A percentile compares a stretch with the other conserved stretches of the same genome.
Evolutionary conservation across 2,113 vertebrate species (phyloP).

Genomic region (Callionymus lyra): DNA sequence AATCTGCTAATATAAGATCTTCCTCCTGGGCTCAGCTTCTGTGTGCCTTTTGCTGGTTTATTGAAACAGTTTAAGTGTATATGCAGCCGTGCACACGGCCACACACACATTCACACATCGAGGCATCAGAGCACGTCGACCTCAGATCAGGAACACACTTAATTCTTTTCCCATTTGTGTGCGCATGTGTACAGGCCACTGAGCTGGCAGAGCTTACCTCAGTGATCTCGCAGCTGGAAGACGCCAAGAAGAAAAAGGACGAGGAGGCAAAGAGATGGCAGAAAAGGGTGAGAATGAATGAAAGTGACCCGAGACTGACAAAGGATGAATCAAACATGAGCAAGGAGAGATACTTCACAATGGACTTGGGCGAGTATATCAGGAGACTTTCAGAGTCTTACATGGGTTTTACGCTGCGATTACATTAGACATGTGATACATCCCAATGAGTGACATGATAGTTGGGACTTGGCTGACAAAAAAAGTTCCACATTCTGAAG

Average conservation of each 20-base stretch:
- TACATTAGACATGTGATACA: no score
- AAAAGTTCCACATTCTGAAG: no score
- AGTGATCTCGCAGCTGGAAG: constrained; percentile 83
- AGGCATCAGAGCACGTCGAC: constrained; percentile 34
- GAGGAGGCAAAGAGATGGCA: constrained; percentile 85
- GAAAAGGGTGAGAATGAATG: constrained; percentile 76
- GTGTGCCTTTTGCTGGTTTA: not conserved
- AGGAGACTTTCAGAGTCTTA: not conserved
- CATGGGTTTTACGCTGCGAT: no score
- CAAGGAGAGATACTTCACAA: constrained; percentile 26
- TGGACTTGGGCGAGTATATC: constrained; percentile 1
- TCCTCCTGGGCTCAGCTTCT: not conserved
- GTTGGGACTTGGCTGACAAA: no score
- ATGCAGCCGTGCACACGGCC: not conserved
- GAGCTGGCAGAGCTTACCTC: constrained; percentile 88
- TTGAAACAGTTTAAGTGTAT: not conserved
- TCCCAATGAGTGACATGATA: no score
- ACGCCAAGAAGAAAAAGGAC: constrained; percentile 88
- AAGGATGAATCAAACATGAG: constrained; percentile 43
- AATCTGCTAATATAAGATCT: not conserved
- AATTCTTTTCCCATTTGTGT: constrained; percentile 43
- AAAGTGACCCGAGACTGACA: constrained; percentile 25
- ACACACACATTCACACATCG: not conserved
- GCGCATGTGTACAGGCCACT: constrained; percentile 67
- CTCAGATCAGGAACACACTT: constrained; percentile 36